Percentiles rank a stretch among this genome's conserved stretches.
These are phyloP conservation scores for Neomonachus schauinslandi DNA, from an alignment of 2,113 vertebrate genomes.

Conservation along the genomic window DNA sequence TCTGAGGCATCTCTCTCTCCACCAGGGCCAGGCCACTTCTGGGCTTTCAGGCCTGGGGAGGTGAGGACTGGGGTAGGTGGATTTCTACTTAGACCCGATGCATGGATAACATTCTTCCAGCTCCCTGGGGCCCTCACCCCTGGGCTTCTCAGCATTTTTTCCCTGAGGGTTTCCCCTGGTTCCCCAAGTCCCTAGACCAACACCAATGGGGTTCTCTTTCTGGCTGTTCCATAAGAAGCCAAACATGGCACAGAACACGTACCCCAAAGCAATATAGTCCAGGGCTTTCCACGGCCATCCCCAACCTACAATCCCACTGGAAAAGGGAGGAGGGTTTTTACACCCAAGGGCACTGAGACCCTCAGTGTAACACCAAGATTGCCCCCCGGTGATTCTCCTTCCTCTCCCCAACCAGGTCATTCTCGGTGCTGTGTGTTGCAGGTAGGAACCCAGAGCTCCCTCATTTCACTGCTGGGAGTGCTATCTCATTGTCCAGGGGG, in stretches of 20 bases:
- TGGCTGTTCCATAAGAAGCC: neutral
- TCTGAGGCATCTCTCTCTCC: neutral
- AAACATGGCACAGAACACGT: neutral
- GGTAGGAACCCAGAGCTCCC: neutral
- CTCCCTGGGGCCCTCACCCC: neutral
- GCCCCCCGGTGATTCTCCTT: neutral
- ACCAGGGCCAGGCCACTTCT: neutral
- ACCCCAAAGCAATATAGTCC: neutral
- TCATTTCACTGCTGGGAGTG: neutral
- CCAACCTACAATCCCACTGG: neutral
- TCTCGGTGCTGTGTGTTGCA: neutral
- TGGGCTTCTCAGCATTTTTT: neutral
- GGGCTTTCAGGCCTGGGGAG: neutral
- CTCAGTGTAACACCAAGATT: neutral
- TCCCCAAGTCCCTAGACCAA: neutral
- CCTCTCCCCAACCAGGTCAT: neutral
- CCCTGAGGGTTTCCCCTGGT: neutral
- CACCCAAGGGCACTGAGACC: neutral
- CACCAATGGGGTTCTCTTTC: neutral
- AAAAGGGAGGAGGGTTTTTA: neutral
- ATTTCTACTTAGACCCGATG: neutral
- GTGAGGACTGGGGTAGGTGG: neutral
- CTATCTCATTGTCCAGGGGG: neutral
- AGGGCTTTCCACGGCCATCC: neutral
- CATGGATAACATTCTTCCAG: neutral